Conservation (phyloP, 1,140 invertebrate species). For the Diabrotica undecimpunctata region DNA sequence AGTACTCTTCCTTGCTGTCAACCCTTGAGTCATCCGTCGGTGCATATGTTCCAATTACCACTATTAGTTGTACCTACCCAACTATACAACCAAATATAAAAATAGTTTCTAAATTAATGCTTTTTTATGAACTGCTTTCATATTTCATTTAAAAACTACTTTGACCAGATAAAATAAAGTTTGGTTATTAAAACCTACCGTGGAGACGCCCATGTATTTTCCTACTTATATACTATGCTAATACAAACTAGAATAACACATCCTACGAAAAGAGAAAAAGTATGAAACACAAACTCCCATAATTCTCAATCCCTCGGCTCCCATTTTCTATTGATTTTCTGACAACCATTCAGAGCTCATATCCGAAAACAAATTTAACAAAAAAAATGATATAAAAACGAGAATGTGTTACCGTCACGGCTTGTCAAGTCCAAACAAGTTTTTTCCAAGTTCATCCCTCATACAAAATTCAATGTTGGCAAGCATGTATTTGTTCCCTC, state of each 20-base stretch:
- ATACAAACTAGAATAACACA: background rate
- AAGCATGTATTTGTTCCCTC: background rate
- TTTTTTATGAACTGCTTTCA: too few relatives aligned
- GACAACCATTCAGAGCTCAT: background rate
- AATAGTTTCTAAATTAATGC: too few relatives aligned
- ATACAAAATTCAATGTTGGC: slow-evolving; percentile 2
- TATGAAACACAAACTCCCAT: background rate
- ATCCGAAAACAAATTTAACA: background rate
- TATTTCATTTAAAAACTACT: too few relatives aligned
- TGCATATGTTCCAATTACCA: too few relatives aligned
- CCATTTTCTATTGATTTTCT: background rate
- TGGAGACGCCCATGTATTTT: too few relatives aligned
- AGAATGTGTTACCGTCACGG: background rate
- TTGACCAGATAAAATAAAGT: too few relatives aligned
- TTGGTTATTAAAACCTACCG: too few relatives aligned
- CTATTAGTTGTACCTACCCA: too few relatives aligned
- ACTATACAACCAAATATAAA: too few relatives aligned
- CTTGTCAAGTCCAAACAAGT: background rate
- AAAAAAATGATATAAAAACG: slow-evolving; percentile 3
- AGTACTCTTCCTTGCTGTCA: too few relatives aligned
- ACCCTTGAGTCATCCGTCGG: too few relatives aligned
- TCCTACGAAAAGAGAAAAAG: background rate
- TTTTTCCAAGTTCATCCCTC: background rate
- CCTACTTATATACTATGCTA: too few relatives aligned
- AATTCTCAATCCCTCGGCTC: background rate